These are phyloP conservation scores for Galaxea fascicularis DNA, from an alignment of 92 coral and sea anemone genomes.

Conservation along the genomic window DNA sequence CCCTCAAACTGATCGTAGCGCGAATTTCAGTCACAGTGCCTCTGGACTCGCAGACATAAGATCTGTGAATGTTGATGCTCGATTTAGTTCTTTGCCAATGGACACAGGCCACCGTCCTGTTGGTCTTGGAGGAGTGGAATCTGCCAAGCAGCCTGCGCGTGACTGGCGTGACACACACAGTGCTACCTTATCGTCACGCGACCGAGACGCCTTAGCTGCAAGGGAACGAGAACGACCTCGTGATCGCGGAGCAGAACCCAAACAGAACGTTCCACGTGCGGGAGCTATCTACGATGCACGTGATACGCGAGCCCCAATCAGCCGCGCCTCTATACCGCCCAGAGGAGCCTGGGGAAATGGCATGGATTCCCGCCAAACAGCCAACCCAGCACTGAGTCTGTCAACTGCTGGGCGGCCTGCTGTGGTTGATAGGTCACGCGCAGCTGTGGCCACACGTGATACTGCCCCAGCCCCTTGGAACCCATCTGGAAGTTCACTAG, in stretches of 20 bases:
- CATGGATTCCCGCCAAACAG: slow-evolving; percentile 59
- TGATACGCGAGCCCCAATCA: slow-evolving; percentile 75
- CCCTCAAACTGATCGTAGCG: slow-evolving; percentile 69
- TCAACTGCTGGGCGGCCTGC: slow-evolving; percentile 68
- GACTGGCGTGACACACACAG: slow-evolving; percentile 88
- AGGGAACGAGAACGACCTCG: slow-evolving; percentile 85
- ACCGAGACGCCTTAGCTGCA: slow-evolving; percentile 78
- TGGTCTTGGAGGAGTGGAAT: slow-evolving; percentile 65
- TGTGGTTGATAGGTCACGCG: slow-evolving; percentile 83
- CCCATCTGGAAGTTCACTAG: slow-evolving; percentile 61
- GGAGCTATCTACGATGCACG: slow-evolving; percentile 80
- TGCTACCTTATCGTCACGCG: slow-evolving; percentile 75
- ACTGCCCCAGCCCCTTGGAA: slow-evolving; percentile 78
- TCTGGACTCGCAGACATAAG: slow-evolving; percentile 70
- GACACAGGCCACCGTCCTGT: slow-evolving; percentile 72
- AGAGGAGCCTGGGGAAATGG: slow-evolving; percentile 89
- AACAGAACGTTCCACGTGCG: slow-evolving; percentile 60
- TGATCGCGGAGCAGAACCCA: slow-evolving; percentile 84
- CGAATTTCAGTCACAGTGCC: slow-evolving; percentile 53
- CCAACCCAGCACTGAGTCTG: slow-evolving; percentile 63
- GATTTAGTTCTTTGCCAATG: slow-evolving; percentile 67
- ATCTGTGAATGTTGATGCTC: slow-evolving; percentile 73
- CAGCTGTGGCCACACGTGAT: slow-evolving; percentile 68
- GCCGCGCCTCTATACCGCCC: slow-evolving; percentile 79
- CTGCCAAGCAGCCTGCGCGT: slow-evolving; percentile 76